Percentiles rank a stretch among this genome's conserved stretches.
phyloP scores from a whole-genome alignment of 2,888 invertebrate genomes.

The Autographa gamma region DNA sequence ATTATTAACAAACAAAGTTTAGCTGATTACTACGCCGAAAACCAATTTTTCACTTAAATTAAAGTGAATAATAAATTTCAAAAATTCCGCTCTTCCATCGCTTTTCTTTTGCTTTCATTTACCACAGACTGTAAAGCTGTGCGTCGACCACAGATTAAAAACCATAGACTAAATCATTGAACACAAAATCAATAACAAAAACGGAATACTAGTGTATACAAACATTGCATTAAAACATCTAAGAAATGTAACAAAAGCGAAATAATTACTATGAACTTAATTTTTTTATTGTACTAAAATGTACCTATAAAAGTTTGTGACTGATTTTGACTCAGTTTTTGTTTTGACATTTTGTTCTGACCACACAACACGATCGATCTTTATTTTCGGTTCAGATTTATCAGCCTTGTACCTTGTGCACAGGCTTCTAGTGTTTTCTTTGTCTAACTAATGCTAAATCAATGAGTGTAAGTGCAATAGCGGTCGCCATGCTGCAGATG shows the following conservation, averaged over 20 bases:
- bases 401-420: background rate
- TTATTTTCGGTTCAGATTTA: background rate
- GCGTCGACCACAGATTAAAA: background rate
- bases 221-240: too few relatives aligned
- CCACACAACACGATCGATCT: background rate
- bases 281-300: too few relatives aligned
- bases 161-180: background rate
- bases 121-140: slow-evolving; percentile 17
- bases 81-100: slow-evolving; percentile 38
- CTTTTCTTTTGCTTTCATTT: slow-evolving; percentile 30
- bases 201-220: too few relatives aligned
- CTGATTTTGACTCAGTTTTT: too few relatives aligned
- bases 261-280: too few relatives aligned
- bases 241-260: too few relatives aligned
- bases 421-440: background rate
- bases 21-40: background rate
- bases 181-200: too few relatives aligned
- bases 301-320: too few relatives aligned
- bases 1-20: background rate
- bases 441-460: background rate
- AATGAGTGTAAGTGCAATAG: background rate
- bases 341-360: background rate
- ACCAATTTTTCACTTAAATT: background rate
- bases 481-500: background rate
- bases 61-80: slow-evolving; percentile 9